Base-by-base conservation (phyloP, 2,888 invertebrate species). In the Parnassius glacialis region DNA sequence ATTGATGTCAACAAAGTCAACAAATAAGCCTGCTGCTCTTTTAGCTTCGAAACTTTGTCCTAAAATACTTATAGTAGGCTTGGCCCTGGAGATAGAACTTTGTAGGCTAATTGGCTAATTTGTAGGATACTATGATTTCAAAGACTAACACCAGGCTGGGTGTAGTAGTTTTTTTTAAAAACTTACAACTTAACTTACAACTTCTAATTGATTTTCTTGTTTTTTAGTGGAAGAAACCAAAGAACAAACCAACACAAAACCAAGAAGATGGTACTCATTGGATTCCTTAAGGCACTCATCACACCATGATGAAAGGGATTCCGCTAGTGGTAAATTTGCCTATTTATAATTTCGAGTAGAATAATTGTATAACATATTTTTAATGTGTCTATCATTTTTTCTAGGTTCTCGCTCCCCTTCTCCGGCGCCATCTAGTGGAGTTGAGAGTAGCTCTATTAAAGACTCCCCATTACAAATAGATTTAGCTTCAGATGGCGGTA, bases 401-500 rank as follows among this genome's bases (percentile, higher is more conserved):
- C 82, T 90, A 90, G 93, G 93, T 1, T 95, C 96, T 0, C 92
- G 97, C 20, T 96, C 96, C 11, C 97, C 97, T 0, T 97, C 97
- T 10, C 97, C 97, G 0, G 96, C 97, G 10, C 97, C 97, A 0
- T 97, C 97, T 61, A 97, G 96, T 77, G 97, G 97, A 10, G 94
- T 97, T 10, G 97, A 97, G 81, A 96, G 96, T 79, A 95, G 94
- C 73, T 95, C 95, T 0, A 94, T 95, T 73, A 96, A 96, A 82
- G 92, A 92, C 67, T 76, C 97, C 1, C 96, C 96, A 0, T 94
- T 97, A 81, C 97, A 97, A 78, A 94, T 97, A 61, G 97, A 97
- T 75, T 92, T 95, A 64, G 91, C 95, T 47, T 94, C 94, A 10
- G 94, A 93, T 69, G 94, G 95, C 45, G 89, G 88, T 3, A 90